These are phyloP conservation scores for Mayetiola destructor DNA, from an alignment of 2,888 invertebrate species.

Conservation along the genomic window DNA sequence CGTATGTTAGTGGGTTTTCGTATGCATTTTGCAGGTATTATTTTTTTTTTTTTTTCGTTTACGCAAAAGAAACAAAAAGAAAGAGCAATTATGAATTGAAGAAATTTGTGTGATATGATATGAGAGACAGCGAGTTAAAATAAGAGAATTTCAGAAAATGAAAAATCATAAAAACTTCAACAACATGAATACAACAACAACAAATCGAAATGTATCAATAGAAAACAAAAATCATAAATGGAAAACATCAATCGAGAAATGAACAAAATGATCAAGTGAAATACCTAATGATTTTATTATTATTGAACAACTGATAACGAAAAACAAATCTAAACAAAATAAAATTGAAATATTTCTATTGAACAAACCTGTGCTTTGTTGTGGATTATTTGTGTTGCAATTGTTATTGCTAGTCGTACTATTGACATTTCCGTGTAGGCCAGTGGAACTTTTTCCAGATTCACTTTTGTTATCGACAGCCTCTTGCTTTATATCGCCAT, in stretches of 20 bases:
- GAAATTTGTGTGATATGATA: background rate
- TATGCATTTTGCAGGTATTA: too few species aligned
- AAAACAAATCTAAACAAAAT: too few species aligned
- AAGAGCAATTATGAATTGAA: too few species aligned
- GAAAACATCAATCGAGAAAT: too few species aligned
- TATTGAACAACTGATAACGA: background rate
- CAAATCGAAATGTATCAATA: too few species aligned
- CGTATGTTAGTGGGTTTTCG: slow-evolving; percentile 6
- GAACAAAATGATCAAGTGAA: background rate
- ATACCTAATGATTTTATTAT: background rate
- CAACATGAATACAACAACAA: too few species aligned
- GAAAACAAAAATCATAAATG: too few species aligned
- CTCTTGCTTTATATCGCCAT: background rate
- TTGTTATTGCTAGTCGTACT: background rate
- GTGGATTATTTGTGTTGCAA: background rate
- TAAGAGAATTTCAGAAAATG: background rate
- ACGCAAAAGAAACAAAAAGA: slow-evolving; percentile 1
- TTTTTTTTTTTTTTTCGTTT: background rate
- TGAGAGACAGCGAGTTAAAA: background rate
- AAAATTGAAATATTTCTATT: background rate
- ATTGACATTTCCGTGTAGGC: too few species aligned
- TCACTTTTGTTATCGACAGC: background rate
- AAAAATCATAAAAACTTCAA: too few species aligned
- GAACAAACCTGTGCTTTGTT: slow-evolving; percentile 1
- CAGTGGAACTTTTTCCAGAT: too few species aligned